Conservation (phyloP, 2,888 invertebrate genomes). For the Lasioglossum calceatum region DNA sequence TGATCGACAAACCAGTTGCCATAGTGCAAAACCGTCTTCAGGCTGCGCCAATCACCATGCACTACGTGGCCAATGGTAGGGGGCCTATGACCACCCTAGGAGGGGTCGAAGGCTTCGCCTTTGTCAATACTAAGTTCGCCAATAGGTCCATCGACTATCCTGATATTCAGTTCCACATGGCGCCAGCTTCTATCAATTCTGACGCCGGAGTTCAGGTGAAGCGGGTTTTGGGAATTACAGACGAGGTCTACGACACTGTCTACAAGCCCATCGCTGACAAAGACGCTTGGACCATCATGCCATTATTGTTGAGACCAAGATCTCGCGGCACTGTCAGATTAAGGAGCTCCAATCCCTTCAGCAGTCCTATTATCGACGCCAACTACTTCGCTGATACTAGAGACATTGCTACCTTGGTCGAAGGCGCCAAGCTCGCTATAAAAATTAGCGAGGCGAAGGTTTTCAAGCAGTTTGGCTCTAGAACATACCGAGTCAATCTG, state of each 20-base stretch:
- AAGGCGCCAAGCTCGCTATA: conserved; percentile 92
- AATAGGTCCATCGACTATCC: conserved; percentile 92
- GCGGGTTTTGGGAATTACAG: conserved; percentile 92
- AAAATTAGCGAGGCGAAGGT: conserved; percentile 90
- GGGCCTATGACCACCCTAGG: conserved; percentile 95
- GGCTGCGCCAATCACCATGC: conserved; percentile 92
- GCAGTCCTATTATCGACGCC: conserved; percentile 95
- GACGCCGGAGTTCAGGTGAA: conserved; percentile 91
- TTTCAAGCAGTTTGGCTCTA: conserved; percentile 92
- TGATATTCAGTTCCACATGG: conserved; percentile 97
- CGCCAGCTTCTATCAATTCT: conserved; percentile 94
- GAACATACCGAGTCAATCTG: conserved; percentile 90
- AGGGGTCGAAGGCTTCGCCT: conserved; percentile 94
- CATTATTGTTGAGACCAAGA: conserved; percentile 91
- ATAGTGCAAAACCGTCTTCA: conserved; percentile 92
- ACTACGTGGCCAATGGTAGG: conserved; percentile 91
- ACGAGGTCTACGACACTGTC: conserved; percentile 91
- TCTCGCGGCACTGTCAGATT: conserved; percentile 92
- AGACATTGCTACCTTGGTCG: conserved; percentile 92
- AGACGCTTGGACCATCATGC: conserved; percentile 94
- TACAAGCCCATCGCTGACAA: conserved; percentile 92
- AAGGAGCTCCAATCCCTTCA: conserved; percentile 92
- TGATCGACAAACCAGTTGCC: conserved; percentile 93
- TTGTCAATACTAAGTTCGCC: conserved; percentile 93
- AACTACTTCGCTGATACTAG: conserved; percentile 94